Evolutionary conservation across 1,140 invertebrate species (phyloP), one percentile per base, ranked within the genome.

Genomic region (Drosophila equinoxialis): DNA sequence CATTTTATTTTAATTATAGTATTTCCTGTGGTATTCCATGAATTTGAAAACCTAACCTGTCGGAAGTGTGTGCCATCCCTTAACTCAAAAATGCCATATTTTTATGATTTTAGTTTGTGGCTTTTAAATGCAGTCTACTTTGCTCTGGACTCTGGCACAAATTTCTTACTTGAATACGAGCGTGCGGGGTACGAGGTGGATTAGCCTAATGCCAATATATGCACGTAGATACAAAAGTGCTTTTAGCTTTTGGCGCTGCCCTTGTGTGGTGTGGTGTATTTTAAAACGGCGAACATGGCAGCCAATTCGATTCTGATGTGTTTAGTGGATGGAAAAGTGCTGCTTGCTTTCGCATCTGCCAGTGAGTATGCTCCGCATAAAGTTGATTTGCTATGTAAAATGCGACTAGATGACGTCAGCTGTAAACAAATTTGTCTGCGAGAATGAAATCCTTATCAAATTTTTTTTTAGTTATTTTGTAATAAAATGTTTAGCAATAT

Each of bases 141-240:
- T 58, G 30, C 59, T 60, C 64, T 42, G n/a, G 62, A 20, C 23
- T 68, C 59, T 73, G 78, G 70, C 73, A 79, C 79, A 3, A 23
- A 87, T 79, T 87, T 79, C 71, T 70, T 79, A 79, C 77, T 83
- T 87, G 77, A 80, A 1, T n/a, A 5, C 3, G 45, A 85, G 74
- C 54, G 62, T 79, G 79, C 33, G 55, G 63, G 37, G 10, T 39
- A 13, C 35, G 68, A 68, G 75, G 68, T 77, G 71, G 83, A 83
- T 87, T 89, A 87, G 77, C 77, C 68, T 80, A 80, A 89, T 89
- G 84, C 80, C 80, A 89, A 87, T 87, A 80, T 89, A 76, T 63
- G 30, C 0, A 30, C 30, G 41, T 45, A 45, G 39, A 11, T 26
- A 71, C 58, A 71, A 77, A 71, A 73, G 58, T 60, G 42, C 61